Evolutionary conservation across 64 coral and sea anemone genomes (phyloP).

Genomic region (Acropora tenuis): DNA sequence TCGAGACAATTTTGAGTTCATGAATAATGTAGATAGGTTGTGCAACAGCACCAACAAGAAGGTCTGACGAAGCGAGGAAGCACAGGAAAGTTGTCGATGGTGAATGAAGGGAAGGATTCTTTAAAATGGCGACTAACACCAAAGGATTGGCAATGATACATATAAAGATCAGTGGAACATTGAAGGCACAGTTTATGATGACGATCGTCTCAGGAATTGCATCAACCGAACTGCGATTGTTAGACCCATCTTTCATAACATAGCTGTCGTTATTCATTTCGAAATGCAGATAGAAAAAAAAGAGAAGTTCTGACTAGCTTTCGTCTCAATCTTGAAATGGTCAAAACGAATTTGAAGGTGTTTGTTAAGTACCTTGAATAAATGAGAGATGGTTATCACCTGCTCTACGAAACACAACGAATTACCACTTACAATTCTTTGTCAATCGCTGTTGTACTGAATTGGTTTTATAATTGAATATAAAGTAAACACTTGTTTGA

Average conservation of each 20-base stretch:
- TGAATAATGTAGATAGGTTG: slow-evolving; percentile 28
- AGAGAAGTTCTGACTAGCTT: neutral
- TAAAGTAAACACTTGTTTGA: no score
- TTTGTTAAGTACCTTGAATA: neutral
- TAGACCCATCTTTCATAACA: neutral
- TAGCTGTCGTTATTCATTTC: neutral
- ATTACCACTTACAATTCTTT: neutral
- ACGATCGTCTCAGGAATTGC: neutral
- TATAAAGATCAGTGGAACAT: neutral
- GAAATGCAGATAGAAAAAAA: neutral
- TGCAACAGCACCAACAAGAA: slow-evolving; percentile 28
- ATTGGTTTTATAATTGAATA: no score
- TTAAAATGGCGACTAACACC: slow-evolving; percentile 12
- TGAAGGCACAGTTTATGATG: slow-evolving; percentile 1
- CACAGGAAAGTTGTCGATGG: slow-evolving; percentile 11
- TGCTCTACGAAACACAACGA: neutral
- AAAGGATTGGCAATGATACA: slow-evolving; percentile 27
- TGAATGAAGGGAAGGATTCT: slow-evolving; percentile 4
- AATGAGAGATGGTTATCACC: neutral
- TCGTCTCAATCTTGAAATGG: neutral
- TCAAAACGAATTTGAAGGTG: neutral
- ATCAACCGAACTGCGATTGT: neutral
- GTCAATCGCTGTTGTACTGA: no score
- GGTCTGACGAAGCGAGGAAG: slow-evolving; percentile 16
- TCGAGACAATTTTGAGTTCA: neutral